These are phyloP conservation scores for Synodontis membranacea DNA, from an alignment of 2,113 vertebrate species.

Conservation along the genomic window DNA sequence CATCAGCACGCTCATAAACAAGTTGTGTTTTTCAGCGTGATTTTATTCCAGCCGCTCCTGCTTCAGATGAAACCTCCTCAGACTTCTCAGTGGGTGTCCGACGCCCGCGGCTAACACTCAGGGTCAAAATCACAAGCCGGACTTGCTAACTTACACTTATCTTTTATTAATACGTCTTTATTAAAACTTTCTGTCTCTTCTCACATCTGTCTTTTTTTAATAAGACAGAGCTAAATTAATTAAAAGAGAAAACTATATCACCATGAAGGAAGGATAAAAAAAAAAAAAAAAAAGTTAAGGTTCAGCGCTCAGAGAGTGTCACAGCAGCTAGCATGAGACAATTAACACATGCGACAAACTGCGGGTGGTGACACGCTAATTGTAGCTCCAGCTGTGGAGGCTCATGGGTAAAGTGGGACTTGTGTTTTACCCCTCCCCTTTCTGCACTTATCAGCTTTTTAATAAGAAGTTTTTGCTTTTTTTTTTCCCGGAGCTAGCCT, in stretches of 20 bases:
- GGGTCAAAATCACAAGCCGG: slow-evolving; percentile 5
- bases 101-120: slow-evolving; percentile 15
- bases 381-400: slow-evolving; percentile 51
- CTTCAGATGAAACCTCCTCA: slow-evolving; percentile 41
- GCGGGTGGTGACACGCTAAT: slow-evolving; percentile 49
- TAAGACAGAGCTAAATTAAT: slow-evolving; percentile 44
- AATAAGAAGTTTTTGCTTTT: slow-evolving; percentile 30
- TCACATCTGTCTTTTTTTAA: neutral
- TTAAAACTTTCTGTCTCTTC: slow-evolving; percentile 30
- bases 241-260: slow-evolving; percentile 31
- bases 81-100: slow-evolving; percentile 36
- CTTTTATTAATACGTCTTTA: slow-evolving; percentile 47
- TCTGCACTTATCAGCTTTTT: slow-evolving; percentile 43
- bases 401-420: slow-evolving; percentile 41
- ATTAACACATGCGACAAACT: slow-evolving; percentile 43
- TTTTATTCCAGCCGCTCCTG: slow-evolving; percentile 15
- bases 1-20: slow-evolving; percentile 21
- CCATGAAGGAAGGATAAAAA: slow-evolving; percentile 2
- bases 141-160: neutral
- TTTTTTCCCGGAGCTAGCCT: slow-evolving; percentile 19
- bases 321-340: slow-evolving; percentile 43
- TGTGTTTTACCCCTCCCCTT: neutral
- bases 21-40: slow-evolving; percentile 21
- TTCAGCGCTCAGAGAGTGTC: slow-evolving; percentile 36
- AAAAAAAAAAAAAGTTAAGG: slow-evolving; percentile 37